Base-by-base conservation (phyloP, 2,113 vertebrate genomes). In the Rhegmatorhina hoffmannsi region DNA sequence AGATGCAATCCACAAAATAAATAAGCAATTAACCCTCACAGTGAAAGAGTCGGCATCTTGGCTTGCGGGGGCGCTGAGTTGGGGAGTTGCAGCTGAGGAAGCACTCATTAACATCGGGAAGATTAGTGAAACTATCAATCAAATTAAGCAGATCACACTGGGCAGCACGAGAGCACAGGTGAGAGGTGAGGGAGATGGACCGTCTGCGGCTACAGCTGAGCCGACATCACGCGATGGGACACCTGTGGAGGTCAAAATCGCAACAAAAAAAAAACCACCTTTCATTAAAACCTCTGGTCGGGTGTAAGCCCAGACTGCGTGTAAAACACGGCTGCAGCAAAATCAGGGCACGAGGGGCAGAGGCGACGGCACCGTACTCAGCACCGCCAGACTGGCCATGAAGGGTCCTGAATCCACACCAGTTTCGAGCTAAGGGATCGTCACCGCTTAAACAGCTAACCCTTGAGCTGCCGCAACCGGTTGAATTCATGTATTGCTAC, bases 141-240 rank as follows among this genome's bases (percentile, higher is more conserved):
- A 89, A 69, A 38, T 29, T 8, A 81, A 62, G 55, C 1, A 0
- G 43, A 33, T 62, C 58, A 53, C 0, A 0, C 15, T 2, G 1
- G 1, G 2, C 7, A 1, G 3, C 40, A 80, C 33, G 46, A 83
- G 3, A 73, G 64, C 64, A 55, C 31, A 74, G 69, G 74, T 7
- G 1, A 81, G 66, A 79, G 28, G 16, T 7, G 34, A 1, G 5
- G 4, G 4, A 49, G 3, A 46, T 3, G 2, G 3, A 43, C 13
- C 25, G 62, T 6, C 50, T 62, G 50, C 2, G 0, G n/a, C 36
- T 40, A 49, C 3, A 4, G 17, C 69, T 78, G 66, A 83, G 52
- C 62, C 63, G 56, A 36, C 2, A 7, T 33, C 2, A 3, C 28
- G 55, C 26, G 4, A 52, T 1, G 2, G 55, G n/a, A 70, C 33